Conservation (phyloP, 2,888 invertebrate genomes). For the Sturmia bella region DNA sequence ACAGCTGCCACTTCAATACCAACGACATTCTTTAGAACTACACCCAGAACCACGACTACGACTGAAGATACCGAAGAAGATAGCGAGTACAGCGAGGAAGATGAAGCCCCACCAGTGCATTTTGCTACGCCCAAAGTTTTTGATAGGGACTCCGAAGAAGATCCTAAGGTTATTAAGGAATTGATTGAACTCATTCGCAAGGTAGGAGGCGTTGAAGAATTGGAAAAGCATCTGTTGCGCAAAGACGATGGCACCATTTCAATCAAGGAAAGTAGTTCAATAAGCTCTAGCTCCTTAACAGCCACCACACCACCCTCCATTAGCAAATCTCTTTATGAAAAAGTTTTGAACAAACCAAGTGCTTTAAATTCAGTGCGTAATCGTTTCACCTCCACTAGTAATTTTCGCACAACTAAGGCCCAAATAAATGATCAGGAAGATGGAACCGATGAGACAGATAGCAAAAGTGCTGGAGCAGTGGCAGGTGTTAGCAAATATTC, state of each 20-base stretch:
- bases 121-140: slow-evolving; percentile 54
- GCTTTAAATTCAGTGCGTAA: slow-evolving; percentile 78
- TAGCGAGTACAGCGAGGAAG: slow-evolving; percentile 82
- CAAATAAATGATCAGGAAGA: slow-evolving; percentile 47
- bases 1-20: slow-evolving; percentile 82
- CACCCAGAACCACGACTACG: slow-evolving; percentile 82
- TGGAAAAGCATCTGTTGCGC: slow-evolving; percentile 88
- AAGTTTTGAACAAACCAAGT: slow-evolving; percentile 84
- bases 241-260: slow-evolving; percentile 83
- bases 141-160: slow-evolving; percentile 80
- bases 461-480: slow-evolving; percentile 49
- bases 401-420: slow-evolving; percentile 69
- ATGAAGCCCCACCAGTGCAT: slow-evolving; percentile 56
- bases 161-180: slow-evolving; percentile 88
- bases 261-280: slow-evolving; percentile 79
- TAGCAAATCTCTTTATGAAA: slow-evolving; percentile 89
- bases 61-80: slow-evolving; percentile 82
- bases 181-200: slow-evolving; percentile 91
- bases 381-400: slow-evolving; percentile 75
- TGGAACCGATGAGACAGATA: slow-evolving; percentile 55
- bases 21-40: slow-evolving; percentile 76
- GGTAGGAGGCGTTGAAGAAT: slow-evolving; percentile 93
- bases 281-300: slow-evolving; percentile 75
- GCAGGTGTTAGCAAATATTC: slow-evolving; percentile 83
- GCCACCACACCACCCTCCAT: slow-evolving; percentile 85